A percentile compares a stretch with the other conserved stretches of the same genome.
Conservation (phyloP, 2,888 invertebrate genomes). For the Hirtodrosophila cameraria region DNA sequence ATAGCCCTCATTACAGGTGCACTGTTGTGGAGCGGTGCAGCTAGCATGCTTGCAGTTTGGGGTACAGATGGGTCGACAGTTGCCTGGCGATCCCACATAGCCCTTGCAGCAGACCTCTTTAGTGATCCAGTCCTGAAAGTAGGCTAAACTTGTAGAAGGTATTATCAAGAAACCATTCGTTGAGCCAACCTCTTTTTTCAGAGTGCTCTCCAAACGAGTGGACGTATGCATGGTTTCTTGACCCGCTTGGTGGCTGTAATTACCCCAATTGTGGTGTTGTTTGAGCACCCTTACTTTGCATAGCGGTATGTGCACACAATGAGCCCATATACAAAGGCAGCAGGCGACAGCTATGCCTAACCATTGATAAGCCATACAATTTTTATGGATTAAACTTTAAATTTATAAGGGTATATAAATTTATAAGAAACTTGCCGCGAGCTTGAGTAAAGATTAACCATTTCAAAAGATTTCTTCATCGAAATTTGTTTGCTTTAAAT, state of each 20-base stretch:
- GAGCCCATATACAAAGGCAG: neutral
- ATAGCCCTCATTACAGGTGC: constrained; percentile 22
- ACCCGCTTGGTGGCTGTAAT: no score
- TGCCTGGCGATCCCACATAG: constrained; percentile 1
- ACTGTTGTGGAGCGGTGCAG: constrained; percentile 19
- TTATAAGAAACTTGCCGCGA: constrained; percentile 1
- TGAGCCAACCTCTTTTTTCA: neutral
- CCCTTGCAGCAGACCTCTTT: constrained; percentile 20
- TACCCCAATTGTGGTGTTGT: no score
- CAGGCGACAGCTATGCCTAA: neutral
- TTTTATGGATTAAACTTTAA: neutral
- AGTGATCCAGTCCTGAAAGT: neutral
- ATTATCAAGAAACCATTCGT: neutral
- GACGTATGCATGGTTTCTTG: no score
- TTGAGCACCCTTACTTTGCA: constrained; percentile 2
- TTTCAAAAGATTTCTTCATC: neutral
- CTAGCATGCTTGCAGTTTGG: constrained; percentile 14
- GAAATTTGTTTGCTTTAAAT: neutral
- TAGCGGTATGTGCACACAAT: neutral
- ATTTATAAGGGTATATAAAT: constrained; percentile 10
- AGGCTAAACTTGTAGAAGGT: no score
- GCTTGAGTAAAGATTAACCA: constrained; percentile 4
- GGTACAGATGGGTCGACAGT: constrained; percentile 7
- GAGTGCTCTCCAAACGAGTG: no score
- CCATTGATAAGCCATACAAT: constrained; percentile 16